Base-by-base conservation (phyloP, 2,797 vertebrate species). In the Petrocephalus schoutedeni region DNA sequence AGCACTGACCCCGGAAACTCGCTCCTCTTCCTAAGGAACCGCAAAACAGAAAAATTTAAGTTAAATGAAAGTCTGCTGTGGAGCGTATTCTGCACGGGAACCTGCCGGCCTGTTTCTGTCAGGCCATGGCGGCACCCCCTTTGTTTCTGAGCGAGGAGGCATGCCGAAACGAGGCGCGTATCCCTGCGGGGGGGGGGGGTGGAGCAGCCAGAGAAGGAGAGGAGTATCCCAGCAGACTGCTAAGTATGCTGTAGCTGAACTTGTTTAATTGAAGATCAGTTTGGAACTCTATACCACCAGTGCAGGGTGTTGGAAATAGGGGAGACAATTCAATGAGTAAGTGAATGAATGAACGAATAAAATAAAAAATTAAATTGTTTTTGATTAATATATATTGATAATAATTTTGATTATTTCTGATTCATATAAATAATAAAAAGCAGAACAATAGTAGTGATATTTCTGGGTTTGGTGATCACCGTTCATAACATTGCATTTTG, bases 31-130 rank as follows among this genome's bases (percentile, higher is more conserved):
- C 88, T 80, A 84, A 89, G 59, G 51, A 45, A 84, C 67, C 89
- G 84, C 87, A 86, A 61, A 86, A 86, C 77, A 53, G 28, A 82
- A 87, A 67, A 87, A 87, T 87, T 89, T 64, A 89, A 87, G 54
- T 67, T n/a, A 89, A 90, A 84, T 86, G 21, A 28, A 28, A 89
- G 36, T 85, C 56, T 1, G 5, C 14, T 57, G 74, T 58, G 58
- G 28, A 28, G 74, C 10, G 8, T 16, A 1, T 57, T 45, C 28
- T 12, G 61, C 7, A 57, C 74, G 61, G 9, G 0, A 67, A 54
- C 51, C 28, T 51, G 12, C 8, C 54, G 53, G 10, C 4, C 10
- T 82, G 41, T 16, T 54, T 57, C 67, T 71, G n/a, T 53, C 57
- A 19, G 84, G 21, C 12, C 45, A 49, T 28, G 64, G 10, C 49